phyloP scores from a whole-genome alignment of 2,888 invertebrate species.

The Ormyrus rosae region DNA sequence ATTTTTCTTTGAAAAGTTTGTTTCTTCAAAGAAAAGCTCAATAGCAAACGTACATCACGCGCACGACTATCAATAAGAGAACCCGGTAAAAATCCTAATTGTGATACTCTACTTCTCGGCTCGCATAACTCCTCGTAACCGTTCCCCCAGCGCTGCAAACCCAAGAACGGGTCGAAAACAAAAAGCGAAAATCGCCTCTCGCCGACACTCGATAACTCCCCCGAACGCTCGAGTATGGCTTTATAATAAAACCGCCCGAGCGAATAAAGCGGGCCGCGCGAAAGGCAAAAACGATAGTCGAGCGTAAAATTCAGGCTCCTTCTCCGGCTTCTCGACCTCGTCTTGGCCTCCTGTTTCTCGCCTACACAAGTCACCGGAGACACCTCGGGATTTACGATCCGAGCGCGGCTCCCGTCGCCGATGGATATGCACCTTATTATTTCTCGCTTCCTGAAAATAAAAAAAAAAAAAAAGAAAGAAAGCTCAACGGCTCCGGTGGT shows the following conservation, averaged over 20 bases:
- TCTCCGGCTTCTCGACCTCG: background rate
- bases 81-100: too few species aligned
- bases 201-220: background rate
- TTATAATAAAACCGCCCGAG: constrained; percentile 8
- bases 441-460: background rate
- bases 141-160: too few species aligned
- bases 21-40: too few species aligned
- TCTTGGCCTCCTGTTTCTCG: too few species aligned
- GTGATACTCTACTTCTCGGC: too few species aligned
- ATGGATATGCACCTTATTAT: constrained; percentile 20
- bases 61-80: too few species aligned
- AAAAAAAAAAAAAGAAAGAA: background rate
- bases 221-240: background rate
- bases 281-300: constrained; percentile 1
- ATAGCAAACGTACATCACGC: too few species aligned
- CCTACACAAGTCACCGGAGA: background rate
- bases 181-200: background rate
- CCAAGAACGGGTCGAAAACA: too few species aligned
- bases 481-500: background rate
- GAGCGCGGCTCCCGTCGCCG: background rate
- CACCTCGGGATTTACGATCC: constrained; percentile 24
- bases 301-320: constrained; percentile 22
- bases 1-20: too few species aligned
- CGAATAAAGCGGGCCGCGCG: background rate
- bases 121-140: too few species aligned